Evolutionary conservation across 2,797 vertebrate species (phyloP).

Genomic region (Pseudochromis fuscus): DNA sequence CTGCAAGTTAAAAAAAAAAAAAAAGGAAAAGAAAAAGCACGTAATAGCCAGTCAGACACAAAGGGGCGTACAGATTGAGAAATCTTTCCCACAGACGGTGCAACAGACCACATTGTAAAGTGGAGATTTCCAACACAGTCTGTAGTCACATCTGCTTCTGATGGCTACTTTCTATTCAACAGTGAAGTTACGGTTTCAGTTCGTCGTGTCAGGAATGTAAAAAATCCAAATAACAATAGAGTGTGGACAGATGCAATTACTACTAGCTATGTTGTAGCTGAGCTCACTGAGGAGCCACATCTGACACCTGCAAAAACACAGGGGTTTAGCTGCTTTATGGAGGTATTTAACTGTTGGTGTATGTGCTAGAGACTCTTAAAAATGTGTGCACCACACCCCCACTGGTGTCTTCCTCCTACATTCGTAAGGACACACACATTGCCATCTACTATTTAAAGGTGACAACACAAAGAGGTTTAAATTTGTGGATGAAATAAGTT

Average conservation of each 20-base stretch:
- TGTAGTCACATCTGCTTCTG: neutral
- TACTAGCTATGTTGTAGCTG: no score
- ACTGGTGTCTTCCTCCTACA: no score
- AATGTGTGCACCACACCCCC: conserved; percentile 13
- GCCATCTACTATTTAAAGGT: no score
- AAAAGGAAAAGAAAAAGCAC: neutral
- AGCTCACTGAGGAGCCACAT: neutral
- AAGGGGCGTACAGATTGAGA: neutral
- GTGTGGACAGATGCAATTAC: neutral
- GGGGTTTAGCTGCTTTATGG: no score
- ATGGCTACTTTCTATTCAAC: neutral
- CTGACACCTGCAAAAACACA: neutral
- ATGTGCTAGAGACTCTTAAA: neutral
- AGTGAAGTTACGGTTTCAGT: neutral
- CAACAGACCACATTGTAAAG: neutral
- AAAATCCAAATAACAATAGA: conserved; percentile 16
- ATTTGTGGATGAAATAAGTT: no score
- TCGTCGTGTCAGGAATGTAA: conserved; percentile 31
- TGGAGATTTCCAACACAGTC: neutral
- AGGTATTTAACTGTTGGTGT: neutral
- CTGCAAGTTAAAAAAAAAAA: neutral
- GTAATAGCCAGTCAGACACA: neutral
- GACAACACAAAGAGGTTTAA: no score
- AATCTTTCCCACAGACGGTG: neutral
- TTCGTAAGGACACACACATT: no score